Base-by-base conservation (phyloP, 1,140 invertebrate species). In the Eumaeus atala region DNA sequence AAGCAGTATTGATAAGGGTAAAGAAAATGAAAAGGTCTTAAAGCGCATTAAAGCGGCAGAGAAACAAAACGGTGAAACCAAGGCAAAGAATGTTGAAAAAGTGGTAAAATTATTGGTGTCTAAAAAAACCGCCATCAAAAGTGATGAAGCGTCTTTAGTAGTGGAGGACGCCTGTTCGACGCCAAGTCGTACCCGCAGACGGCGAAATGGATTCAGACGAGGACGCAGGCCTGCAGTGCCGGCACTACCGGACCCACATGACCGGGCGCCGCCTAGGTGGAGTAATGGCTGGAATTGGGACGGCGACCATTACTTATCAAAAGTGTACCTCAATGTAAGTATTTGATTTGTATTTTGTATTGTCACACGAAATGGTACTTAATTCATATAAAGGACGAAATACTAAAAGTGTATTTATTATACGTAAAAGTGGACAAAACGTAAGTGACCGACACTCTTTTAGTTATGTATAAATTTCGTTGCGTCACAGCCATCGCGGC, bases 261-360 rank as follows among this genome's bases (percentile, higher is more conserved):
- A 72, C 0, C 66, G 76, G 49, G 59, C 66, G 3, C 70, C 74
- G 11, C 94, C 94, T 3, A 93, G 93, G 58, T 96, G 95, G 94
- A 95, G 93, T 65, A 96, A 97, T 70, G 96, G 96, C 5, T 98
- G 96, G 96, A 92, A 90, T 51, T 97, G 95, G 94, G 92, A 95
- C 70, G 96, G 96, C 34, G 91, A 95, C 67, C 88, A 94, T 9
- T 95, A 92, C 67, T 90, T 95, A 71, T 92, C 93, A 44, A 93
- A 93, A 89, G 94, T 97, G 64, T 96, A 94, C 87, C 87, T 97
- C 66, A 95, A 94, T 87, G 96, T 97, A 89, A 93, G 92, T 91
- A 6, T 28, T 28, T 3, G 2, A 28, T 28, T 28, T 28, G 6
- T 28, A 28, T 28, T 28, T 28, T 28, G 6, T 28, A 28, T 28